Evolutionary conservation across 2,797 vertebrate genomes (phyloP), one percentile per base, ranked within the genome.

Genomic region (Sarcophilus harrisii): DNA sequence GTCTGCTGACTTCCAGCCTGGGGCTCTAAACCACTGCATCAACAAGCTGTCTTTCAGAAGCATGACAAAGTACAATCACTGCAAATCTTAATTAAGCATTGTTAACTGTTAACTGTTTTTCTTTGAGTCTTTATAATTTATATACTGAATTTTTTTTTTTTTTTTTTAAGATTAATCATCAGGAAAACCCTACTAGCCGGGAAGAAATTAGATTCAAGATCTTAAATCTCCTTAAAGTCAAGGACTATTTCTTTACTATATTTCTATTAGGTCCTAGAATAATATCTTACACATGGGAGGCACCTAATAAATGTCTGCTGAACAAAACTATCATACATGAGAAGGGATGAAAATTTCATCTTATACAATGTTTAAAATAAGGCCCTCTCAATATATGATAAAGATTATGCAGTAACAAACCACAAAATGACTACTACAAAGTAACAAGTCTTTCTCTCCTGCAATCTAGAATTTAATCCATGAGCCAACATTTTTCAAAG

Each of bases 161-260:
- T 58, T 52, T 55, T 92, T 87, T 21, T 14, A 32, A 32, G 32
- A 90, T 66, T 66, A 30, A 66, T n/a, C 59, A 90, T 90, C 16
- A 93, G 73, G 52, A 94, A 93, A 94, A 92, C n/a, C 28, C 91
- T 49, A 94, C 27, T 93, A 52, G 90, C 10, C 93, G 45, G 28
- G 32, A 73, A 73, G 18, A 14, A 57, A 58, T 27, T 58, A 27
- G 58, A 6, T 8, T 58, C 24, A 58, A 73, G 5, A 10, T 59
- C 58, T 81, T 6, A 81, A 81, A 81, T 81, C 66, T 81, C 66
- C 66, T 81, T 81, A 81, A 21, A n/a, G n/a, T 81, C 18, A 3
- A n/a, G 18, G n/a, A 24, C 73, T 9, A 18, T 38, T 73, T n/a
- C 38, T 81, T 81, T 81, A 81, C 38, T 45, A 18, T 38, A 81